These are phyloP conservation scores for Corythoichthys haematopterus DNA, from an alignment of 2,113 vertebrate species.

Conservation along the genomic window DNA sequence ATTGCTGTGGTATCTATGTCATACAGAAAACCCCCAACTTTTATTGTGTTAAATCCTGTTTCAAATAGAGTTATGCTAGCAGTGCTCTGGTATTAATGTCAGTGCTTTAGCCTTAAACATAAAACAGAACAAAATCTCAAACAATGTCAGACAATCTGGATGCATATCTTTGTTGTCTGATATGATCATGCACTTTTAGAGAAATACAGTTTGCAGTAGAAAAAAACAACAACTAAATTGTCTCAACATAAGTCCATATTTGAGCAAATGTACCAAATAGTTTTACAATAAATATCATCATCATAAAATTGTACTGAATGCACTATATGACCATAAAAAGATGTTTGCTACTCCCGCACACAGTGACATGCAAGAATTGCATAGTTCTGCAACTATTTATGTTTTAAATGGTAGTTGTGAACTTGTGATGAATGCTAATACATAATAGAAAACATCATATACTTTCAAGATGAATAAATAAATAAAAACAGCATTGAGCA, in stretches of 20 bases:
- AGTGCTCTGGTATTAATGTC: conserved; percentile 62
- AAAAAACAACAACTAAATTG: background rate
- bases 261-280: background rate
- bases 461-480: too few species aligned
- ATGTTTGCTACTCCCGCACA: too few species aligned
- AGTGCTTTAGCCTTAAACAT: conserved; percentile 58
- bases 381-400: too few species aligned
- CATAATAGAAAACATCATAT: too few species aligned
- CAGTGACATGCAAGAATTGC: too few species aligned
- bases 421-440: too few species aligned
- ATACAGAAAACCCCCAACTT: conserved; percentile 54
- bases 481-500: too few species aligned
- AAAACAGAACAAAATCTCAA: conserved; percentile 56
- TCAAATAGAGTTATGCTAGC: conserved; percentile 64
- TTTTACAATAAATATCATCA: too few species aligned
- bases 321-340: too few species aligned
- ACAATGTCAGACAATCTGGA: conserved; percentile 48
- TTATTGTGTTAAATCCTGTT: conserved; percentile 63
- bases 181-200: background rate
- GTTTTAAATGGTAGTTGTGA: too few species aligned
- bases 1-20: conserved; percentile 67
- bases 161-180: conserved; percentile 36
- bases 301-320: too few species aligned
- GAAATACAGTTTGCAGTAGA: background rate
- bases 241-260: background rate